Percentiles rank a stretch among this genome's conserved stretches.
Evolutionary conservation across 1,140 invertebrate species (phyloP).

Genomic region (Thaumatotibia leucotreta): DNA sequence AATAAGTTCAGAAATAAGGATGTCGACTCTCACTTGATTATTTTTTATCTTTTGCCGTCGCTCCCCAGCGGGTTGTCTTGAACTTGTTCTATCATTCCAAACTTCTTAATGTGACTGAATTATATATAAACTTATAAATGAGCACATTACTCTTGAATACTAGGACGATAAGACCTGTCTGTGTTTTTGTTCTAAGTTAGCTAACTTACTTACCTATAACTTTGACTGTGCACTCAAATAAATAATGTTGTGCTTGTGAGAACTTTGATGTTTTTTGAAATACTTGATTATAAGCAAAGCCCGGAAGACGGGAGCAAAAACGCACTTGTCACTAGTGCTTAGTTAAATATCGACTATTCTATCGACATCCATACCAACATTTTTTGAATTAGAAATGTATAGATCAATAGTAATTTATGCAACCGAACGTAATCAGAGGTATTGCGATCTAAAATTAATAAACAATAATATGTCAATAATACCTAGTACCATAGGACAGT

Average conservation of each 20-base stretch:
- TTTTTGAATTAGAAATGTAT: too few relatives aligned
- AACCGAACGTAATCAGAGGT: too few relatives aligned
- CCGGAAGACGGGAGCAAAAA: too few relatives aligned
- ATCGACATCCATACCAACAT: too few relatives aligned
- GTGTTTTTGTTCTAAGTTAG: background rate
- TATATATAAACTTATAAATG: constrained; percentile 11
- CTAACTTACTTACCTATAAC: background rate
- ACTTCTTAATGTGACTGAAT: constrained; percentile 4
- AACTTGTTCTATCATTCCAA: constrained; percentile 1
- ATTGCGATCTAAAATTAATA: too few relatives aligned
- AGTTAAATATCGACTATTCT: too few relatives aligned
- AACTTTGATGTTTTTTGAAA: background rate
- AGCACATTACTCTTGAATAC: background rate
- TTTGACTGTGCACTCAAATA: background rate
- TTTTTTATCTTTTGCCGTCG: background rate
- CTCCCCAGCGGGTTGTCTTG: background rate
- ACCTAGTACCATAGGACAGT: too few relatives aligned
- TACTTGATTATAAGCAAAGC: too few relatives aligned
- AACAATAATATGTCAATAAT: too few relatives aligned
- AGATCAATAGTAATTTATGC: too few relatives aligned
- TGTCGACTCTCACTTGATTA: background rate
- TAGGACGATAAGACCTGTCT: background rate
- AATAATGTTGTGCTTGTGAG: background rate
- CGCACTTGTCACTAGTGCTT: too few relatives aligned
- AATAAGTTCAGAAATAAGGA: background rate